These are phyloP conservation scores for Agriotes lineatus DNA, from an alignment of 2,888 invertebrate species.

Conservation along the genomic window DNA sequence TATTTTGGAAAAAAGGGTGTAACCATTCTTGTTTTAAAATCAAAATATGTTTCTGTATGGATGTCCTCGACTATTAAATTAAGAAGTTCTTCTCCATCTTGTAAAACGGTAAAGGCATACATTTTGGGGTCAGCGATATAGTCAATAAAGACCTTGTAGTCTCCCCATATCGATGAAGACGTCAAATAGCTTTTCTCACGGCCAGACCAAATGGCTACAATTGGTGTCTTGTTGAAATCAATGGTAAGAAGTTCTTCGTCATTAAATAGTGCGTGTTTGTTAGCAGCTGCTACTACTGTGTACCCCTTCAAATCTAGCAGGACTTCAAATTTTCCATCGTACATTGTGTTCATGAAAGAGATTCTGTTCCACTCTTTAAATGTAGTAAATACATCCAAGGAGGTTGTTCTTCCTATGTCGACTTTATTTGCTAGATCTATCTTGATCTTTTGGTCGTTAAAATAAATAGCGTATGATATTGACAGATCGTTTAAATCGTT, in stretches of 20 bases:
- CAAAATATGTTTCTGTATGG: constrained; percentile 29
- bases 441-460: constrained; percentile 28
- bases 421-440: constrained; percentile 41
- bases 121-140: constrained; percentile 42
- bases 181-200: constrained; percentile 42
- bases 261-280: constrained; percentile 39
- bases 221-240: constrained; percentile 43
- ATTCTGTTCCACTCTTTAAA: constrained; percentile 43
- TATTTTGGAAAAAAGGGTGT: constrained; percentile 45
- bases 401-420: constrained; percentile 25
- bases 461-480: constrained; percentile 18
- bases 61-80: constrained; percentile 45
- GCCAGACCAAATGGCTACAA: constrained; percentile 44
- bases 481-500: constrained; percentile 38
- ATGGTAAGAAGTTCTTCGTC: constrained; percentile 42
- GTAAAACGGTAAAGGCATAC: constrained; percentile 46
- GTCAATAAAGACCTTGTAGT: constrained; percentile 44
- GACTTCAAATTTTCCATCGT: constrained; percentile 41
- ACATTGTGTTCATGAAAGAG: constrained; percentile 40
- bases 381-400: constrained; percentile 38
- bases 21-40: constrained; percentile 45
- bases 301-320: constrained; percentile 37
- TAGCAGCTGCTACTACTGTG: constrained; percentile 33
- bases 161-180: constrained; percentile 42
- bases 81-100: constrained; percentile 46